Percentiles rank a stretch among this genome's conserved stretches.
Conservation (phyloP, 2,113 vertebrate genomes). For the Antechinus flavipes region DNA sequence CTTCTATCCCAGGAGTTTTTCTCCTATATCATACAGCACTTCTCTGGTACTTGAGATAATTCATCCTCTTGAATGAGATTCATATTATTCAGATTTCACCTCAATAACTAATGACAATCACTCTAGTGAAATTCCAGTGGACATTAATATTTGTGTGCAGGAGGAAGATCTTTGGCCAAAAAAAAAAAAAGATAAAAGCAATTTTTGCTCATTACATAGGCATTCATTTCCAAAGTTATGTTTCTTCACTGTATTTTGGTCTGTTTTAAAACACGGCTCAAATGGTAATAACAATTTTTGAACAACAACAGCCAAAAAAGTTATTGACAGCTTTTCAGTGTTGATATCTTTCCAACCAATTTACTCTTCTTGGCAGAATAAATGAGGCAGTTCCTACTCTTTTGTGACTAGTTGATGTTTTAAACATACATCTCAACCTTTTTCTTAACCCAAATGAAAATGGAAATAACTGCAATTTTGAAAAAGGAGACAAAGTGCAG, state of each 20-base stretch:
- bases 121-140: constrained; percentile 2
- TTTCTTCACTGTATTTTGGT: constrained; percentile 56
- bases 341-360: constrained; percentile 75
- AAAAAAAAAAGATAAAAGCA: constrained; percentile 12
- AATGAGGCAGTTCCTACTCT: constrained; percentile 56
- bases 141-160: constrained; percentile 28
- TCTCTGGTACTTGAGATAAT: constrained; percentile 15
- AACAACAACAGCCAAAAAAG: constrained; percentile 67
- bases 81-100: not conserved
- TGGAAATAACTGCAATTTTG: constrained; percentile 67
- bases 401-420: constrained; percentile 66
- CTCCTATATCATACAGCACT: not conserved
- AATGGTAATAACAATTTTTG: constrained; percentile 75
- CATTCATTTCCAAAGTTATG: constrained; percentile 54
- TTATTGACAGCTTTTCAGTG: constrained; percentile 72
- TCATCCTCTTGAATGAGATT: not conserved
- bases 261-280: constrained; percentile 71
- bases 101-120: not conserved
- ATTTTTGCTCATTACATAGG: constrained; percentile 51
- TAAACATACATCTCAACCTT: constrained; percentile 41
- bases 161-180: not conserved
- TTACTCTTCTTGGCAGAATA: constrained; percentile 71
- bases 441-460: constrained; percentile 60
- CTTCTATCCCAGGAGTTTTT: not conserved
- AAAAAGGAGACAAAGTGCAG: constrained; percentile 51